Conservation (phyloP, 2,888 invertebrate species). For the Nemurella pictetii region DNA sequence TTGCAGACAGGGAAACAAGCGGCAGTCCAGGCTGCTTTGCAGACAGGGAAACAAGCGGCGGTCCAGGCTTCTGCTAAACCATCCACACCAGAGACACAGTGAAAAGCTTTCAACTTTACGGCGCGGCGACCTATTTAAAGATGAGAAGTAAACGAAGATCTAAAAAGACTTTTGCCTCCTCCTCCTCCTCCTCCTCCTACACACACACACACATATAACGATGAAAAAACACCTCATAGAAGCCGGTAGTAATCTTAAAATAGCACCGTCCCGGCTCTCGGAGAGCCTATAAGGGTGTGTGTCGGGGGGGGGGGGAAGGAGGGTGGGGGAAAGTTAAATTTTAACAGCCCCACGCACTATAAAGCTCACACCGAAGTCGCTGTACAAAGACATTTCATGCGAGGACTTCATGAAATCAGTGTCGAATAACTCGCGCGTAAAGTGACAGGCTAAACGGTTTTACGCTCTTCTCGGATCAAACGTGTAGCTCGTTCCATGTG, state of each 20-base stretch:
- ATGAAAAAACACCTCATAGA: background rate
- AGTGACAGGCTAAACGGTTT: background rate
- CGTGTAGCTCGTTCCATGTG: background rate
- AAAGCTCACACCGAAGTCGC: background rate
- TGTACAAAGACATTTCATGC: background rate
- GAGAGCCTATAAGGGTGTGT: no score
- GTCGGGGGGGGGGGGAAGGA: no score
- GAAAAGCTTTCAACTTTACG: no score
- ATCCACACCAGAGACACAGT: no score
- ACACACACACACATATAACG: background rate
- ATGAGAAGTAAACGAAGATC: background rate
- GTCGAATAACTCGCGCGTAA: background rate
- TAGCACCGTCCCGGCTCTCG: background rate
- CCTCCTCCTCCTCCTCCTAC: no score
- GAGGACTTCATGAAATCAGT: no score
- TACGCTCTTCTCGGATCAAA: background rate
- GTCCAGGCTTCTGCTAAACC: no score
- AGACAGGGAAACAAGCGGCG: no score
- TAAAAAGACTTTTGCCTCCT: background rate
- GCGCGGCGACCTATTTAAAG: background rate
- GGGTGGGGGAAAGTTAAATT: background rate
- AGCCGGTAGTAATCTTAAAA: background rate
- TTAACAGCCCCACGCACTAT: background rate
- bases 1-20: no score
- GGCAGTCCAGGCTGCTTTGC: no score